phyloP scores from a whole-genome alignment of 2,888 invertebrate genomes.

The Oeneis ivallda region DNA sequence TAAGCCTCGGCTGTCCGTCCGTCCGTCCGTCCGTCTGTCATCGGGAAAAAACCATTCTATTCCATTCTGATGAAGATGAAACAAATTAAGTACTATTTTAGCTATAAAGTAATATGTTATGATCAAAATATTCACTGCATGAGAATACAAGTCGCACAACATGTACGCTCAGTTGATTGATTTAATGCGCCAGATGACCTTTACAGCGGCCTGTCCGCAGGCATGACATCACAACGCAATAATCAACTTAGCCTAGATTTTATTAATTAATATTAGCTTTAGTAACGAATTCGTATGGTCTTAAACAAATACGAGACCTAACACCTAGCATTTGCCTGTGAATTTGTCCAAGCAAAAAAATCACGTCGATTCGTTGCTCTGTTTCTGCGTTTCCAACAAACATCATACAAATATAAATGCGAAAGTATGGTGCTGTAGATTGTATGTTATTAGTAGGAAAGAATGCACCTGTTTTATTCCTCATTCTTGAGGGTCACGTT shows the following conservation, averaged over 20 bases:
- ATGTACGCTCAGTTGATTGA: constrained; percentile 57
- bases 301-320: neutral
- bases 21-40: too few species aligned
- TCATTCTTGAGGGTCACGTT: too few species aligned
- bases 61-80: too few species aligned
- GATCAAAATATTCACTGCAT: constrained; percentile 16
- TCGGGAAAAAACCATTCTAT: too few species aligned
- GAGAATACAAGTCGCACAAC: constrained; percentile 46
- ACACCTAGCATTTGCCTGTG: too few species aligned
- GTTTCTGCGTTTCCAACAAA: neutral
- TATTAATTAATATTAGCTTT: constrained; percentile 37
- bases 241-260: constrained; percentile 41
- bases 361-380: neutral
- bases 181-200: constrained; percentile 64
- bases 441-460: too few species aligned
- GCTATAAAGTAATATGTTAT: neutral
- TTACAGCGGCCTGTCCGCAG: constrained; percentile 42
- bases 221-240: constrained; percentile 48
- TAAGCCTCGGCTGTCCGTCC: too few species aligned
- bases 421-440: too few species aligned
- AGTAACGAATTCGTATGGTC: constrained; percentile 6
- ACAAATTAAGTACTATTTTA: too few species aligned
- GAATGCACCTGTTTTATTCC: too few species aligned
- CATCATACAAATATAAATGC: neutral
- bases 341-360: too few species aligned